Base-by-base conservation (phyloP, 2,113 vertebrate species). In the Thoracochromis brauschi region DNA sequence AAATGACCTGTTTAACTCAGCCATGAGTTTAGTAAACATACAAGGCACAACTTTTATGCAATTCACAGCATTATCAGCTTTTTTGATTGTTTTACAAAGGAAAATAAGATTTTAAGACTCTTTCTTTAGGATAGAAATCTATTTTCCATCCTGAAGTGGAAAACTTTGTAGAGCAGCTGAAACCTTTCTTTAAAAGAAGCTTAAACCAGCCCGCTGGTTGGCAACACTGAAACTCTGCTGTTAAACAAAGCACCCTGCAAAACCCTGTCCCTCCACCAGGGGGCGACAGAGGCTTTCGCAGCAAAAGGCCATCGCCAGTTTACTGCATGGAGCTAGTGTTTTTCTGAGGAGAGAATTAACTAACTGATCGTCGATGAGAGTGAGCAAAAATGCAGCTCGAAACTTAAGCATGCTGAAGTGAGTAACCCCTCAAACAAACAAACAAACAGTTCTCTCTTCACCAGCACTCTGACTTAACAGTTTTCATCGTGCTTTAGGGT, bases 161-260 rank as follows among this genome's bases (percentile, higher is more conserved):
- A 19, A 57, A 4, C 29, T 71, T 47, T 71, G 42, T 9, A 19
- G 21, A 75, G 68, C 40, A 75, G 14, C 40, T 75, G 40, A 47
- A 29, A 75, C 42, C 14, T 47, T 75, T 17, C 24, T 47, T 75
- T 29, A 75, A 75, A 31, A 75, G 21, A 57, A 31, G 45, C 45
- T 10, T 3, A 11, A 88, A 94, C 92, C 94, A 95, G 94, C 94
- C 94, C 9, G 95, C 93, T 95, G 93, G 90, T 89, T 47, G 2
- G 6, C 10, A 38, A 78, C 33, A 16, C 14, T n/a, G 9, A 49
- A 31, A 49, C 71, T 5, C 19, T 40, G 68, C 65, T 68, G 65
- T 42, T 71, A 24, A 42, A 42, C 5, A 35, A 82, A 89, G 68
- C 40, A 63, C 58, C 21, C 21, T 57, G 38, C 14, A 51, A 6